Evolutionary conservation across 2,888 invertebrate genomes (phyloP).

Genomic region (Plusia festucae): DNA sequence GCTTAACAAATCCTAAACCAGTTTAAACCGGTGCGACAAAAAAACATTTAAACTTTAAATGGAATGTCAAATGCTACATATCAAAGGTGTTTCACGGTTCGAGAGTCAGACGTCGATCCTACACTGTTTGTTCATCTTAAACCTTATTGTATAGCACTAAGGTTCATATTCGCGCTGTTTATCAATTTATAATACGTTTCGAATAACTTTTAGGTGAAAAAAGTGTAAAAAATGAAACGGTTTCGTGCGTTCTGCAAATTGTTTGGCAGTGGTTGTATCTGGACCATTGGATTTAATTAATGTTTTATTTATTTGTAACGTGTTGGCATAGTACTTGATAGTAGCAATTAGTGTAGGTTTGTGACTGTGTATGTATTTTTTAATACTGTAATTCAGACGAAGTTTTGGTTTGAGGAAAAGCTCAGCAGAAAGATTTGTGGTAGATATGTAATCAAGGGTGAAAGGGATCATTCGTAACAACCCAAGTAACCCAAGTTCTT

Average conservation of each 20-base stretch:
- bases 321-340: conserved; percentile 3
- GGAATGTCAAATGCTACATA: conserved; percentile 55
- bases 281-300: conserved; percentile 43
- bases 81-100: conserved; percentile 51
- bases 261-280: conserved; percentile 41
- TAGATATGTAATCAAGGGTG: too few species aligned
- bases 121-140: background rate
- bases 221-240: conserved; percentile 21
- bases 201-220: conserved; percentile 32
- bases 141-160: background rate
- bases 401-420: too few species aligned
- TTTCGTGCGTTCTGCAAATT: conserved; percentile 44
- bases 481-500: too few species aligned
- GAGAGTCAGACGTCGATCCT: conserved; percentile 18
- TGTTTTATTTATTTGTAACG: conserved; percentile 5
- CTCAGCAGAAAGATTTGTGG: too few species aligned
- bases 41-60: conserved; percentile 42
- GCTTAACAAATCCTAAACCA: conserved; percentile 13
- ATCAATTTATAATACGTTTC: conserved; percentile 13
- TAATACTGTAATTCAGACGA: too few species aligned
- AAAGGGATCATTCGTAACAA: too few species aligned
- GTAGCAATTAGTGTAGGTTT: background rate
- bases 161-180: conserved; percentile 13
- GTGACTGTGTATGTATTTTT: background rate
- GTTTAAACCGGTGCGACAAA: conserved; percentile 21